Evolutionary conservation across 2,113 vertebrate species (phyloP).

Genomic region (Galemys pyrenaicus): DNA sequence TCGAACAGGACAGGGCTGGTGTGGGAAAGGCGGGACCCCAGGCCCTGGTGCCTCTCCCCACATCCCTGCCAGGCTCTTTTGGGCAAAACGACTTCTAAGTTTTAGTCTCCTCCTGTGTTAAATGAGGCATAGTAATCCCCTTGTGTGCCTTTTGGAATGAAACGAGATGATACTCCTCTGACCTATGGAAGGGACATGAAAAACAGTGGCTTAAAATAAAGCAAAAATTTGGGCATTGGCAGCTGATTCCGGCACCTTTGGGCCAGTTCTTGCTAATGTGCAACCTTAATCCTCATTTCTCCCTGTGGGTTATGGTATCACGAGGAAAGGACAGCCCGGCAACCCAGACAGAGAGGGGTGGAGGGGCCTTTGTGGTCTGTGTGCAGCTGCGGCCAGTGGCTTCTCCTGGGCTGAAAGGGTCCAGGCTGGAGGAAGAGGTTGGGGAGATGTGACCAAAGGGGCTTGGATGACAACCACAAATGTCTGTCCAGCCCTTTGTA

Average conservation of each 20-base stretch:
- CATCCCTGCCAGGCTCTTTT: neutral
- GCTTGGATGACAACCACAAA: neutral
- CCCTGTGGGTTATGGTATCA: neutral
- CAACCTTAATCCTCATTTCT: neutral
- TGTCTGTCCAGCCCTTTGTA: neutral
- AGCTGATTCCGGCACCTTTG: neutral
- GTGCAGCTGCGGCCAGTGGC: neutral
- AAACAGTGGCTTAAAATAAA: neutral
- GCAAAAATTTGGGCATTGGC: neutral
- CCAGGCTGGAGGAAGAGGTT: neutral
- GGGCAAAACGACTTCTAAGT: neutral
- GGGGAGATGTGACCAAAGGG: neutral
- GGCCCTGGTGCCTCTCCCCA: neutral
- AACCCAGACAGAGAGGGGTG: accelerated
- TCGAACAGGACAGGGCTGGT: accelerated
- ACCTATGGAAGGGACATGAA: accelerated
- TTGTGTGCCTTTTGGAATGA: neutral
- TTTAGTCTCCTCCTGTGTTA: neutral
- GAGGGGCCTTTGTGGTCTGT: neutral
- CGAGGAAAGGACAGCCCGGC: neutral
- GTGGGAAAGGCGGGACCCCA: neutral
- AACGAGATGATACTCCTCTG: neutral
- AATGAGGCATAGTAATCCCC: neutral
- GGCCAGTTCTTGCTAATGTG: neutral
- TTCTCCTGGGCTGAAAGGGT: neutral